These are phyloP conservation scores for Aphyosemion australe DNA, from an alignment of 2,113 vertebrate genomes.

Conservation along the genomic window DNA sequence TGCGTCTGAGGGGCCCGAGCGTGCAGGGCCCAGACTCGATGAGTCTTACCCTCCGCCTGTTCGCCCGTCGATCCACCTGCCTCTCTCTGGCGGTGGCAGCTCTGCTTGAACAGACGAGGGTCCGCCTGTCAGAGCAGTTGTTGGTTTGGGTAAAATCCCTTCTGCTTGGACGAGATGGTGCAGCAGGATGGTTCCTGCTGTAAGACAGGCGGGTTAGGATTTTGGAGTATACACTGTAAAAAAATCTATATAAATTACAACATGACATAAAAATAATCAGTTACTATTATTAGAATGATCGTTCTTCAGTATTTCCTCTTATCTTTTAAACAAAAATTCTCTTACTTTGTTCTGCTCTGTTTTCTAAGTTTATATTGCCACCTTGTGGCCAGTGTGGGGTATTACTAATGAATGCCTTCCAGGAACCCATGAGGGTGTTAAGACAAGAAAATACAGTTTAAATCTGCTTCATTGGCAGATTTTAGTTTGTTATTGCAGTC, in stretches of 20 bases:
- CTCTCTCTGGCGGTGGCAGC: slow-evolving; percentile 55
- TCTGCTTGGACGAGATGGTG: slow-evolving; percentile 50
- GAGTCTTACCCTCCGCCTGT: slow-evolving; percentile 32
- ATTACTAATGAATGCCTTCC: background rate
- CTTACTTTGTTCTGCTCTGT: background rate
- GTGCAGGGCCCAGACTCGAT: slow-evolving; percentile 27
- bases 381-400: slow-evolving; percentile 53
- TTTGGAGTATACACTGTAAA: slow-evolving; percentile 16
- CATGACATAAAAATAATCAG: background rate
- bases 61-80: slow-evolving; percentile 66
- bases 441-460: background rate
- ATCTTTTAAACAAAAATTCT: background rate
- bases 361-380: slow-evolving; percentile 65
- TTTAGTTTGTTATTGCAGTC: slow-evolving; percentile 5
- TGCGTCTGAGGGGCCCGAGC: slow-evolving; percentile 27
- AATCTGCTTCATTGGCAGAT: background rate
- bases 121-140: slow-evolving; percentile 76
- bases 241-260: background rate
- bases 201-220: slow-evolving; percentile 32
- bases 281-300: background rate
- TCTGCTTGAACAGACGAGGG: slow-evolving; percentile 68
- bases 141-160: slow-evolving; percentile 62
- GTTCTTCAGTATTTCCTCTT: background rate
- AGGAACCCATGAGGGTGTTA: background rate
- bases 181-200: slow-evolving; percentile 40